A percentile compares a stretch with the other conserved stretches of the same genome.
These are phyloP conservation scores for Phasia obesa DNA, from an alignment of 2,888 invertebrate genomes.

Conservation along the genomic window DNA sequence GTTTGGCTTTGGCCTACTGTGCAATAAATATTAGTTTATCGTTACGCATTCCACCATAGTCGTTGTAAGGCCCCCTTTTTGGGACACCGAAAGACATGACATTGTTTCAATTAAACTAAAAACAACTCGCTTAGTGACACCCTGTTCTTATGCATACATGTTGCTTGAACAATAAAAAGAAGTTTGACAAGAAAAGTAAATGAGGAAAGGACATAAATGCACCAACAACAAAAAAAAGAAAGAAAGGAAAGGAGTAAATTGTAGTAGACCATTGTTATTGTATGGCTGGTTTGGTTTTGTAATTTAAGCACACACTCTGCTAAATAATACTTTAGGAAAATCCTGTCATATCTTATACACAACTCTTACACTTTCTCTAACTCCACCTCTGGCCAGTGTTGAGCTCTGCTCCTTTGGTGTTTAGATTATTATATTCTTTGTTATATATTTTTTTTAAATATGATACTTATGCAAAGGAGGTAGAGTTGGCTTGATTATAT, in stretches of 20 bases:
- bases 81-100: too few species aligned
- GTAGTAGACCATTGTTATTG: constrained; percentile 40
- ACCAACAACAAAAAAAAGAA: not conserved
- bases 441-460: constrained; percentile 40
- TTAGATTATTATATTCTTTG: constrained; percentile 52
- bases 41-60: too few species aligned
- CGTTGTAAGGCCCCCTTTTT: too few species aligned
- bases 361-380: not conserved
- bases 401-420: constrained; percentile 33
- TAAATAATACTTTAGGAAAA: constrained; percentile 34
- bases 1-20: too few species aligned
- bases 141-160: not conserved
- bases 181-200: constrained; percentile 16
- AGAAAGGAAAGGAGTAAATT: constrained; percentile 27
- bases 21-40: too few species aligned
- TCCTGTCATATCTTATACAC: constrained; percentile 28
- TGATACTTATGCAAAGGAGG: constrained; percentile 44
- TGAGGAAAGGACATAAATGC: not conserved
- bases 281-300: constrained; percentile 50
- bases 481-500: constrained; percentile 49
- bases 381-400: constrained; percentile 29
- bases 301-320: constrained; percentile 52
- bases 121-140: not conserved
- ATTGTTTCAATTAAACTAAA: not conserved
- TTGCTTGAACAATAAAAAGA: constrained; percentile 29